phyloP scores from a whole-genome alignment of 2,113 vertebrate genomes.

The Corythornis madagascariensis region DNA sequence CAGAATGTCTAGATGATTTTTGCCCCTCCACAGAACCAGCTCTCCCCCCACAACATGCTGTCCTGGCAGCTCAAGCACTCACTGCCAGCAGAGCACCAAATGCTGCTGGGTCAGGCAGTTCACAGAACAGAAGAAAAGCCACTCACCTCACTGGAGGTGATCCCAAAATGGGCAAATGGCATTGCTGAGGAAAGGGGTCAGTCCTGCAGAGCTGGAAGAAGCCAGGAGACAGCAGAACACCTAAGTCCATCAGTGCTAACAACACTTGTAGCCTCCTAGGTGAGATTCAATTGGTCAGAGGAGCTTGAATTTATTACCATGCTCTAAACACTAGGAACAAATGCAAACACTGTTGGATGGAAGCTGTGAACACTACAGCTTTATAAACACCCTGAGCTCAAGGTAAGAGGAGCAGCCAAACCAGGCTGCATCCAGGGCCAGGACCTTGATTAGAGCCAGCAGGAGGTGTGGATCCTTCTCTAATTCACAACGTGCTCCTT shows the following conservation, averaged over 20 bases:
- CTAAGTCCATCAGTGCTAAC: not conserved
- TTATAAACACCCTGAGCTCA: not conserved
- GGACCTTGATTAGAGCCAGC: not conserved
- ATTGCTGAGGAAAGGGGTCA: not conserved
- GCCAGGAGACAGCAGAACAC: not conserved
- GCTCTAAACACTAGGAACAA: not conserved
- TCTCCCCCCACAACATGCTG: not conserved
- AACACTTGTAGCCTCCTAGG: not conserved
- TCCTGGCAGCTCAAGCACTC: not conserved
- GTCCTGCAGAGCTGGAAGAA: not conserved
- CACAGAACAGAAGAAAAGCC: not conserved
- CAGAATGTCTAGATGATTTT: not conserved
- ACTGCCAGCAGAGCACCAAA: not conserved
- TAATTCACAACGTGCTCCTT: not conserved
- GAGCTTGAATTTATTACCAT: not conserved
- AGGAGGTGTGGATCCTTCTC: not conserved
- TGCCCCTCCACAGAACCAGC: not conserved
- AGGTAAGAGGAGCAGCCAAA: not conserved
- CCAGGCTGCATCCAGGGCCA: not conserved
- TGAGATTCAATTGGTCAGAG: not conserved
- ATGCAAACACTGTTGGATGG: not conserved
- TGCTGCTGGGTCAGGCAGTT: not conserved
- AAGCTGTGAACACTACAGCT: not conserved
- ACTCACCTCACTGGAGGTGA: not conserved
- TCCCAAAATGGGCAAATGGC: not conserved